phyloP scores from a whole-genome alignment of 2,113 vertebrate species.

The Cisticola juncidis region DNA sequence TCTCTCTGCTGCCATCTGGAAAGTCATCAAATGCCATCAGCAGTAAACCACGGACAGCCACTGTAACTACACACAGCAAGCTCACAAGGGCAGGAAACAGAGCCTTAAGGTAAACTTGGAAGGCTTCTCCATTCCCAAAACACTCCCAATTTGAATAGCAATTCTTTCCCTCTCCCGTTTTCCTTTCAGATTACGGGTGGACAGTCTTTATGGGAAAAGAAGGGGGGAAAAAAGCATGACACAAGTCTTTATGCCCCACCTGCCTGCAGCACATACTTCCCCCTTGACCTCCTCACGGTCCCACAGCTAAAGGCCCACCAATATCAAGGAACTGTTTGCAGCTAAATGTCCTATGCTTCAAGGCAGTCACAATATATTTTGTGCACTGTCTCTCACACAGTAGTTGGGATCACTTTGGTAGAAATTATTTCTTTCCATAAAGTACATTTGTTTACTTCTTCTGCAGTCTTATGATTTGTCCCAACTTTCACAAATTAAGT shows the following conservation, averaged over 20 bases:
- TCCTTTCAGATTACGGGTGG: not conserved
- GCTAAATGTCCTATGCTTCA: not conserved
- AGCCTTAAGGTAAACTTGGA: not conserved
- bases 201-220: not conserved
- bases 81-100: not conserved
- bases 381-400: fast-evolving
- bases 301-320: not conserved
- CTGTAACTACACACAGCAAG: not conserved
- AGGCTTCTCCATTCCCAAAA: fast-evolving
- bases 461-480: not conserved
- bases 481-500: not conserved
- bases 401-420: not conserved
- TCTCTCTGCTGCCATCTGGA: not conserved
- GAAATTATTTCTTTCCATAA: not conserved
- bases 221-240: not conserved
- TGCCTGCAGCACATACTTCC: fast-evolving
- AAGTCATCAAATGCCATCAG: not conserved
- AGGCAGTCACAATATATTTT: not conserved
- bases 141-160: not conserved
- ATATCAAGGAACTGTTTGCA: not conserved
- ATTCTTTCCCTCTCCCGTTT: not conserved
- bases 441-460: not conserved
- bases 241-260: not conserved
- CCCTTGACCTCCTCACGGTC: not conserved
- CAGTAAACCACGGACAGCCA: not conserved